These are phyloP conservation scores for Heloderma charlesbogerti DNA, from an alignment of 2,113 vertebrate species.

Conservation along the genomic window DNA sequence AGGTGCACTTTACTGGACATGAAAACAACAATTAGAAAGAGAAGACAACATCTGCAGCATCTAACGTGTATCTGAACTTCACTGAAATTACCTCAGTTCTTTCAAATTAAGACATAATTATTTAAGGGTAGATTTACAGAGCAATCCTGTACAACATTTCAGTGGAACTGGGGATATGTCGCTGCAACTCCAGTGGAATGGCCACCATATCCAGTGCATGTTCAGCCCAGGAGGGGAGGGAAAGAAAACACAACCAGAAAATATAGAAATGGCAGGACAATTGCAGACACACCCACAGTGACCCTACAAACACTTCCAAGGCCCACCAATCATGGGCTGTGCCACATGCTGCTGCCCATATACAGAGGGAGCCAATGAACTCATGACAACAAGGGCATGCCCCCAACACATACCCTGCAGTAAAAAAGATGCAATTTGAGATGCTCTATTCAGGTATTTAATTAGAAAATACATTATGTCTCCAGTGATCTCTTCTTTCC, in stretches of 20 bases:
- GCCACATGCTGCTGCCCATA: not conserved
- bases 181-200: not conserved
- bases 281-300: not conserved
- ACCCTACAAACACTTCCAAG: not conserved
- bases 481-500: too few relatives aligned
- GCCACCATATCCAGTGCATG: not conserved
- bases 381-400: too few relatives aligned
- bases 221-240: not conserved
- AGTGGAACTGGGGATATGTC: not conserved
- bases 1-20: not conserved
- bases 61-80: too few relatives aligned
- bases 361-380: too few relatives aligned
- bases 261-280: not conserved
- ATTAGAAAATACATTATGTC: too few relatives aligned
- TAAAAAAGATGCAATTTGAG: too few relatives aligned
- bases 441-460: too few relatives aligned
- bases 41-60: not conserved
- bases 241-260: not conserved
- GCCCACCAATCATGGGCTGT: not conserved
- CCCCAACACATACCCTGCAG: too few relatives aligned
- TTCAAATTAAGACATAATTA: not conserved
- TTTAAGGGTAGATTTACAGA: not conserved
- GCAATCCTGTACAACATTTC: not conserved
- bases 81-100: not conserved
- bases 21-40: not conserved